Conservation (phyloP, 2,797 vertebrate species). For the Karalla daura region DNA sequence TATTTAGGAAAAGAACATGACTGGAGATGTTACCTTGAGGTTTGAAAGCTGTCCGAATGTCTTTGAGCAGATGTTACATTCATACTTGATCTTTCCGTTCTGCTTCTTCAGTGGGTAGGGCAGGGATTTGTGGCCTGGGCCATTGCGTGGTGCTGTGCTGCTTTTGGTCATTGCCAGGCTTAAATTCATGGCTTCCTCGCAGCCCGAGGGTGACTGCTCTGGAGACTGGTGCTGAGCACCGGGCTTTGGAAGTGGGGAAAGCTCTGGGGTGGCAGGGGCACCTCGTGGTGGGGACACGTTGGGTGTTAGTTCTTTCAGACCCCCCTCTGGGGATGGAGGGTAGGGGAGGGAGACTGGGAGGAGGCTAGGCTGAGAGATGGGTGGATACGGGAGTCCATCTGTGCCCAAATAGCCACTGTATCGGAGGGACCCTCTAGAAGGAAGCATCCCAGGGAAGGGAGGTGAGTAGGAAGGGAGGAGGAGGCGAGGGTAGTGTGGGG, state of each 20-base stretch:
- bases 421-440: slow-evolving; percentile 58
- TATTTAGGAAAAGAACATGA: too few species aligned
- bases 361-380: slow-evolving; percentile 48
- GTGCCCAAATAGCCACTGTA: slow-evolving; percentile 64
- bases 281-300: slow-evolving; percentile 75
- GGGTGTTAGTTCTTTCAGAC: slow-evolving; percentile 76
- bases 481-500: slow-evolving; percentile 69
- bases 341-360: slow-evolving; percentile 65
- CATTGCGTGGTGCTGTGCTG: slow-evolving; percentile 34
- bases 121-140: slow-evolving; percentile 75
- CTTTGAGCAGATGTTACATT: slow-evolving; percentile 90
- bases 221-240: slow-evolving; percentile 34
- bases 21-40: slow-evolving; percentile 87
- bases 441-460: slow-evolving; percentile 63
- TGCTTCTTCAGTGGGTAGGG: slow-evolving; percentile 87
- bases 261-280: slow-evolving; percentile 76
- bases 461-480: slow-evolving; percentile 77
- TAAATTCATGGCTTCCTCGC: slow-evolving; percentile 82
- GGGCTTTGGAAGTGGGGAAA: slow-evolving; percentile 75
- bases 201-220: slow-evolving; percentile 55
- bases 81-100: slow-evolving; percentile 88
- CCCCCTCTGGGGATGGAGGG: slow-evolving; percentile 52
- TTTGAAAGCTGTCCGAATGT: slow-evolving; percentile 92
- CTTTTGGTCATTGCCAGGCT: slow-evolving; percentile 69
- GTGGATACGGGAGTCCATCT: slow-evolving; percentile 67